Evolutionary conservation across 2,113 vertebrate species (phyloP).

Genomic region (Meleagris gallopavo): DNA sequence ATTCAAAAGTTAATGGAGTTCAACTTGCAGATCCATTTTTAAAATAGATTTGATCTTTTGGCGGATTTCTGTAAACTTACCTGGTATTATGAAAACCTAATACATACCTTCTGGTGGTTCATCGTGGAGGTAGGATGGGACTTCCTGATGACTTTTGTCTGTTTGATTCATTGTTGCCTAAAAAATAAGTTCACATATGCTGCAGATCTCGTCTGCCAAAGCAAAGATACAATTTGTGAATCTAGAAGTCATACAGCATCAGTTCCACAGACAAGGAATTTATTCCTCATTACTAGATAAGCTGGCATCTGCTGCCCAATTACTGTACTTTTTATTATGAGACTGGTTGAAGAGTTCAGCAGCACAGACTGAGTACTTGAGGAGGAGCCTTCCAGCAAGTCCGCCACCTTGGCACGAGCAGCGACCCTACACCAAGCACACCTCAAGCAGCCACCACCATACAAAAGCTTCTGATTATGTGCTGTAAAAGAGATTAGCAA

Average conservation of each 20-base stretch:
- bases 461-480: background rate
- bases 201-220: background rate
- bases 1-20: background rate
- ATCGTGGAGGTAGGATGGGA: conserved; percentile 85
- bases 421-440: background rate
- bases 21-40: background rate
- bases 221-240: background rate
- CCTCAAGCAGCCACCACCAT: background rate
- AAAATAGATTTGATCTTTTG: background rate
- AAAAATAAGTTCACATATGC: conserved; percentile 42
- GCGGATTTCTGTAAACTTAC: background rate
- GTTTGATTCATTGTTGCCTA: conserved; percentile 89
- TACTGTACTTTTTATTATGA: background rate
- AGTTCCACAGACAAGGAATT: background rate
- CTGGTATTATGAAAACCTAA: background rate
- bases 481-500: background rate
- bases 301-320: background rate
- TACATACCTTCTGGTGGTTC: conserved; percentile 86
- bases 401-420: background rate
- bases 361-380: background rate
- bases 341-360: background rate
- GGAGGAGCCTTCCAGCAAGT: background rate
- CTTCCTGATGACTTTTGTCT: conserved; percentile 85
- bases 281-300: background rate
- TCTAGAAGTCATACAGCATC: background rate